phyloP scores from a whole-genome alignment of 2,888 invertebrate genomes.

The Phengaris arion region DNA sequence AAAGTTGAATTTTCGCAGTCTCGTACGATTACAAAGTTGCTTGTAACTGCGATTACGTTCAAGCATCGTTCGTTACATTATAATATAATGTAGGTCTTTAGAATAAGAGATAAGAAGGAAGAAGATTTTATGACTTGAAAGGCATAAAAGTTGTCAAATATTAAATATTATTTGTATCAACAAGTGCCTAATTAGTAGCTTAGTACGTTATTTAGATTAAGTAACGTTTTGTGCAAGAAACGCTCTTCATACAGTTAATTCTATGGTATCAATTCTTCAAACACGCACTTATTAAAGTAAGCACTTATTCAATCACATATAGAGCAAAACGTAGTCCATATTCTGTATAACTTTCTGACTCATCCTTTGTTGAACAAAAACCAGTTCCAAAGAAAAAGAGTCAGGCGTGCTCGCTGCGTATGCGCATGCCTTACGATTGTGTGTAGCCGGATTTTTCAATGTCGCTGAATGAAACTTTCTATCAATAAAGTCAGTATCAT shows the following conservation, averaged over 20 bases:
- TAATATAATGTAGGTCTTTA: not conserved
- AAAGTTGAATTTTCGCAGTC: not conserved
- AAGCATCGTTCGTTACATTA: not conserved
- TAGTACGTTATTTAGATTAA: not conserved
- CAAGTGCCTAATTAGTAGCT: no score
- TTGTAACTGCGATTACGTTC: not conserved
- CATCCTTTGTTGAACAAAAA: conserved; percentile 71
- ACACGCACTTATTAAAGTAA: no score
- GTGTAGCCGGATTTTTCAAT: conserved; percentile 73
- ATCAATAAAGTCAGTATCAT: conserved; percentile 43
- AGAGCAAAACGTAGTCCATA: conserved; percentile 41
- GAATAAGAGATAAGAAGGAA: not conserved
- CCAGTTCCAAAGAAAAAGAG: conserved; percentile 63
- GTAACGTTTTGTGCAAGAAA: not conserved
- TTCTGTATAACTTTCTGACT: conserved; percentile 55
- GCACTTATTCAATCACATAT: not conserved
- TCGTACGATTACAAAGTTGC: conserved; percentile 2
- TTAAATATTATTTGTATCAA: no score
- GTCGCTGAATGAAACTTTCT: conserved; percentile 77
- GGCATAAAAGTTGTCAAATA: no score
- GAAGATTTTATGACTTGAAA: not conserved
- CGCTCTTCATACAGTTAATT: not conserved
- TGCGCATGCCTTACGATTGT: conserved; percentile 44
- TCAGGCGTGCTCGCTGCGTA: conserved; percentile 47
- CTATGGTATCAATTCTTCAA: not conserved